phyloP scores from a whole-genome alignment of 1,140 invertebrate genomes.

The Drosophila saltans region DNA sequence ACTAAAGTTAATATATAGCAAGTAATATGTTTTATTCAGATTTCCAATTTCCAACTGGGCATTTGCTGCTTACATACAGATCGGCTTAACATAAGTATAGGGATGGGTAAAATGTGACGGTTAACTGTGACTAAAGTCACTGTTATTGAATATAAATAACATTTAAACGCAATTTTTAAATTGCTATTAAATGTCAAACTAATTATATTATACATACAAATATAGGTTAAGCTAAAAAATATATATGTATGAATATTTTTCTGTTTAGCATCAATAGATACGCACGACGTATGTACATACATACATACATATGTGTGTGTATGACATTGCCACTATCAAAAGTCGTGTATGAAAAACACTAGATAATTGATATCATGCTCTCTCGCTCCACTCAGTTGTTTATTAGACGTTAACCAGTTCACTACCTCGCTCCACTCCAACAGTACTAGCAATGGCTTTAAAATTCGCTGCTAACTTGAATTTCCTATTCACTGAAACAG shows the following conservation, averaged over 20 bases:
- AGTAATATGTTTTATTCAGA: too few relatives aligned
- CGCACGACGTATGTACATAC: neutral
- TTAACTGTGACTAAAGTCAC: too few relatives aligned
- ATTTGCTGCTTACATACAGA: too few relatives aligned
- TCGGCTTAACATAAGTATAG: too few relatives aligned
- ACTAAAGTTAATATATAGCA: too few relatives aligned
- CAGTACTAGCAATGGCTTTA: slow-evolving; percentile 83
- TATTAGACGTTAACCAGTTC: neutral
- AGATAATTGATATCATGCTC: slow-evolving; percentile 12
- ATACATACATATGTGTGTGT: too few relatives aligned
- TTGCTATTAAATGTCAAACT: neutral
- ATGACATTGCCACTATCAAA: slow-evolving; percentile 20
- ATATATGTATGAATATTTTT: neutral
- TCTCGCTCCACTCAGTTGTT: neutral
- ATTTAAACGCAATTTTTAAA: too few relatives aligned
- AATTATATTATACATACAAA: neutral
- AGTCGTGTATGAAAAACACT: slow-evolving; percentile 11
- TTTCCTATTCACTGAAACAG: slow-evolving; percentile 93
- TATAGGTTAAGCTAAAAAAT: neutral
- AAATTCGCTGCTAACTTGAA: slow-evolving; percentile 95
- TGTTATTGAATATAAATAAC: too few relatives aligned
- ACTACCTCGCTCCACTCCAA: neutral
- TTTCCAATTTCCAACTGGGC: too few relatives aligned
- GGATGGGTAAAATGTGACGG: too few relatives aligned
- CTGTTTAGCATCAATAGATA: neutral